Conservation (phyloP, 2,888 invertebrate species). For the Phengaris arion region DNA sequence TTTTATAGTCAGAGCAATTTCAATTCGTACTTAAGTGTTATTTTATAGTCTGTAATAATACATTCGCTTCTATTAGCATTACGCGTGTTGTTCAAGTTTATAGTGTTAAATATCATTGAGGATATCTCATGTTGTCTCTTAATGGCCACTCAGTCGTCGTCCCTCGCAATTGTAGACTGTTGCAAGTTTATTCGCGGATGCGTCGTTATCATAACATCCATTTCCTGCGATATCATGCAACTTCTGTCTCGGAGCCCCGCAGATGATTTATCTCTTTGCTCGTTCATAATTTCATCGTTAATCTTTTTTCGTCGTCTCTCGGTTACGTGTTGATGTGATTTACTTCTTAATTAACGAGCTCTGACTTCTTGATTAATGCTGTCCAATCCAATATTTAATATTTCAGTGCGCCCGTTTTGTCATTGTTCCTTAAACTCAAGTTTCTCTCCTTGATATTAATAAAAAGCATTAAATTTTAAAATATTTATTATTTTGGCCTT, state of each 20-base stretch:
- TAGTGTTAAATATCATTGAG: constrained; percentile 26
- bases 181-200: constrained; percentile 45
- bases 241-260: constrained; percentile 19
- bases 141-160: constrained; percentile 20
- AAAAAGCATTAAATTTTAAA: neutral
- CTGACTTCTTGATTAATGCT: neutral
- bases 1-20: neutral
- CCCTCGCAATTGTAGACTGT: constrained; percentile 31
- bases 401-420: neutral
- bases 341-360: constrained; percentile 8
- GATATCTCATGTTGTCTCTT: constrained; percentile 18
- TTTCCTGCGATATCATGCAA: constrained; percentile 57
- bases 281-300: neutral
- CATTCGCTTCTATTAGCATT: neutral
- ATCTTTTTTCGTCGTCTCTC: constrained; percentile 4
- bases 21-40: neutral
- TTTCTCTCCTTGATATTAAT: neutral
- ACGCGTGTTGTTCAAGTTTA: constrained; percentile 21
- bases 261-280: constrained; percentile 16
- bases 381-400: neutral
- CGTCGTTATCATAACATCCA: constrained; percentile 61
- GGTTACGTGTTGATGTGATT: constrained; percentile 2
- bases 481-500: neutral
- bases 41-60: neutral
- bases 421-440: neutral